Conservation (phyloP, 2,113 vertebrate genomes). For the Zonotrichia leucophrys region DNA sequence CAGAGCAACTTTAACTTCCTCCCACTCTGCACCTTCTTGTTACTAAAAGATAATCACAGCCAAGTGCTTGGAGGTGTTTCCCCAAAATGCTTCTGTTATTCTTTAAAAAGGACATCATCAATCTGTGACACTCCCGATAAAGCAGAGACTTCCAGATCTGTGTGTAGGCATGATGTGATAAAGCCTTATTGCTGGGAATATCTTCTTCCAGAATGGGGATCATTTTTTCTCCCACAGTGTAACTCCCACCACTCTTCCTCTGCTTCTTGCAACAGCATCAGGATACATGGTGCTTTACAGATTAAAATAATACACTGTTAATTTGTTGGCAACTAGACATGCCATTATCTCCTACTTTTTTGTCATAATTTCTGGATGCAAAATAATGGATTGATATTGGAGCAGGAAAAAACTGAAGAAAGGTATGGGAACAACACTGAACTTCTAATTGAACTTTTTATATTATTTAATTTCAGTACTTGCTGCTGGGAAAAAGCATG, state of each 20-base stretch:
- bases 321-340: not conserved
- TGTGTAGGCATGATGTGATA: not conserved
- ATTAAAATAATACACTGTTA: not conserved
- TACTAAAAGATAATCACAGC: not conserved
- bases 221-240: not conserved
- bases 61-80: not conserved
- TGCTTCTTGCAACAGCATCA: not conserved
- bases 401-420: not conserved
- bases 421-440: not conserved
- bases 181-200: conserved; percentile 11
- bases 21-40: not conserved
- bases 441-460: not conserved
- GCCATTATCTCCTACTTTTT: not conserved
- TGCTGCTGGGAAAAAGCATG: not conserved
- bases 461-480: not conserved
- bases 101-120: not conserved
- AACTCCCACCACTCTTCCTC: conserved; percentile 37
- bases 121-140: not conserved
- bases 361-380: not conserved
- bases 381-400: not conserved
- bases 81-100: not conserved
- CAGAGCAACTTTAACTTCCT: not conserved
- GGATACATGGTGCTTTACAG: not conserved
- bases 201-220: not conserved
- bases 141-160: not conserved